Base-by-base conservation (phyloP, 2,888 invertebrate species). In the Pterostichus madidus region DNA sequence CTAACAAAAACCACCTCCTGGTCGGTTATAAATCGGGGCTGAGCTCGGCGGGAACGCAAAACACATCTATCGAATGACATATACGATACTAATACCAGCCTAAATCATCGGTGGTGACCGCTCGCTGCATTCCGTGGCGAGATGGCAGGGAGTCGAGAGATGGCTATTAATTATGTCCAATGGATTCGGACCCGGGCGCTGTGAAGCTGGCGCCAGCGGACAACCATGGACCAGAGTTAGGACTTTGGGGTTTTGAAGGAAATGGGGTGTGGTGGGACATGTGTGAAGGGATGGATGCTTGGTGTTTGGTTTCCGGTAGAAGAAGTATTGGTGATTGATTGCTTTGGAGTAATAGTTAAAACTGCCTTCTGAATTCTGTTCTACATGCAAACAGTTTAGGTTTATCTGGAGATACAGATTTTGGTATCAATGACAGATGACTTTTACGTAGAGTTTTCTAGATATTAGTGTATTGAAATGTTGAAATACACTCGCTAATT, bases 1-100 rank as follows among this genome's bases (percentile, higher is more conserved):
- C 64, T 61, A 24, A 64, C 39, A 15, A 71, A 71, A 71, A 44
- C 10, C 39, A 71, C 68, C 68, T 71, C 68, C 68, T 71, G 68
- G 68, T 5, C 39, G 68, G 68, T 71, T 71, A 71, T 71, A 71
- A 44, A 71, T 79, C 79, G 68, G 49, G 35, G 53, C 44, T 46
- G 35, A 35, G n/a, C 64, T 64, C 71, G 32, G 53, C 80, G 59
- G 44, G 80, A 78, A 44, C 64, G 80, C 80, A 80, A 82, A 82
- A 82, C 81, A 82, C 75, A 82, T 82, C 81, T 61, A 82, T 82
- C 61, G 81, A 82, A 82, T 82, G 81, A 82, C 81, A 82, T 75
- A 82, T 82, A 75, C 81, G 81, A 82, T 75, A 59, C 81, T 82
- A 82, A 82, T 82, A 82, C 56, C 75, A 15, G 53, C 81, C 56